Percentiles rank a stretch among this genome's conserved stretches.
Conservation (phyloP, 2,113 vertebrate species). For the Artemisiospiza belli region DNA sequence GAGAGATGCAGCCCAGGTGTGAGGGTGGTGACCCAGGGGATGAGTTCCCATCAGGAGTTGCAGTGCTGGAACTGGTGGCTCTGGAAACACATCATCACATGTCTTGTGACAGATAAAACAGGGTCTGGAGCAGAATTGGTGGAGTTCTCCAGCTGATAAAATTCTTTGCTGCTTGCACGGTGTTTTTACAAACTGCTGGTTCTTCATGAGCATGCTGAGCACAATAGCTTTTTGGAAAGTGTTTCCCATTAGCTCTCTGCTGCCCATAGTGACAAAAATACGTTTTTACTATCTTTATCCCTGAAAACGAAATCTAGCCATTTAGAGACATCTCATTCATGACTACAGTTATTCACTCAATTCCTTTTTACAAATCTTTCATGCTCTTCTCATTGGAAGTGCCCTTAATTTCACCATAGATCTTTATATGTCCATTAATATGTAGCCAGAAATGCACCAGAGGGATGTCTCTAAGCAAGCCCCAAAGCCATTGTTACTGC, state of each 20-base stretch:
- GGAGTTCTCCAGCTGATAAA: not conserved
- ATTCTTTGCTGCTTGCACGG: not conserved
- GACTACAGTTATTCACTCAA: not conserved
- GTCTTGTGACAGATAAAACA: not conserved
- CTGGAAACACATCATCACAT: accelerated
- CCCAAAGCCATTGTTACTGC: not conserved
- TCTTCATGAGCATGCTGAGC: not conserved
- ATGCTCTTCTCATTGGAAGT: not conserved
- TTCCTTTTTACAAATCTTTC: not conserved
- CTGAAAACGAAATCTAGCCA: not conserved
- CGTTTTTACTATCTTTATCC: not conserved
- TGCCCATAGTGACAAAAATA: not conserved
- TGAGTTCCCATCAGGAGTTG: not conserved
- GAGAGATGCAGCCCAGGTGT: not conserved
- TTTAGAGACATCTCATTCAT: not conserved
- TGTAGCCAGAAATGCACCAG: not conserved
- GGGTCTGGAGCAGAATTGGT: not conserved
- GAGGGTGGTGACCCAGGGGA: not conserved
- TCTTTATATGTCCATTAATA: not conserved
- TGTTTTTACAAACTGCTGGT: not conserved
- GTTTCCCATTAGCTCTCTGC: not conserved
- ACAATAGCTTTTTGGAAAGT: not conserved
- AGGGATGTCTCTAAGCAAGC: not conserved
- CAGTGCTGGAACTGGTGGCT: not conserved
- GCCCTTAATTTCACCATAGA: not conserved